A percentile compares a stretch with the other conserved stretches of the same genome.
These are phyloP conservation scores for Epinotia ramella DNA, from an alignment of 2,888 invertebrate genomes.

Conservation along the genomic window DNA sequence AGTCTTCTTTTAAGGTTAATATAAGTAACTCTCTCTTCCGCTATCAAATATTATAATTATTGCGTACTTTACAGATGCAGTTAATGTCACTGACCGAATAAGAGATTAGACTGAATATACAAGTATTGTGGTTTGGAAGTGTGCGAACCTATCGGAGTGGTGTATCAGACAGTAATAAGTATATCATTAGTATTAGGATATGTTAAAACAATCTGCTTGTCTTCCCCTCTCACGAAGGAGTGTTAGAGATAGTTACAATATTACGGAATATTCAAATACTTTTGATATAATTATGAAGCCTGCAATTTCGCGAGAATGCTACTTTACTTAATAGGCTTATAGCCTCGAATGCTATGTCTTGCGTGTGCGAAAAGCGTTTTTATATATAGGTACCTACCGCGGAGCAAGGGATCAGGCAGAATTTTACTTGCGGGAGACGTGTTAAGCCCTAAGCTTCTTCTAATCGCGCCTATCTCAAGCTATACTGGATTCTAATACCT, in stretches of 20 bases:
- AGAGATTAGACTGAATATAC: conserved; percentile 19
- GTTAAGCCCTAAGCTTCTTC: conserved; percentile 70
- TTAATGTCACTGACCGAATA: conserved; percentile 11
- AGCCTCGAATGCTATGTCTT: conserved; percentile 15
- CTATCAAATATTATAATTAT: conserved; percentile 4
- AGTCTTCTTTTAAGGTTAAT: conserved; percentile 4
- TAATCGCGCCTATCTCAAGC: conserved; percentile 66
- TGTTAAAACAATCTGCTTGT: neutral
- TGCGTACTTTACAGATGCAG: conserved; percentile 3
- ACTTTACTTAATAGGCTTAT: conserved; percentile 13
- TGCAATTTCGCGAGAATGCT: conserved; percentile 19
- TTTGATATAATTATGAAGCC: conserved; percentile 8
- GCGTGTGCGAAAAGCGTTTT: conserved; percentile 41
- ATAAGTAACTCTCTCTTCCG: neutral
- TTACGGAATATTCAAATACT: conserved; percentile 5
- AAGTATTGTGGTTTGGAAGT: conserved; percentile 25
- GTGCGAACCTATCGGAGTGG: conserved; percentile 30
- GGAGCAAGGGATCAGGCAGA: conserved; percentile 61
- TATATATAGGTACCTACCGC: conserved; percentile 42
- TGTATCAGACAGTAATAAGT: conserved; percentile 17
- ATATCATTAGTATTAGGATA: conserved; percentile 5
- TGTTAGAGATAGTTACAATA: neutral
- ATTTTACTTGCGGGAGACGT: conserved; percentile 49
- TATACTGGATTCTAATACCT: conserved; percentile 86
- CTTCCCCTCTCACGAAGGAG: neutral